phyloP scores from a whole-genome alignment of 2,797 vertebrate genomes.

The Anolis apletophallus region DNA sequence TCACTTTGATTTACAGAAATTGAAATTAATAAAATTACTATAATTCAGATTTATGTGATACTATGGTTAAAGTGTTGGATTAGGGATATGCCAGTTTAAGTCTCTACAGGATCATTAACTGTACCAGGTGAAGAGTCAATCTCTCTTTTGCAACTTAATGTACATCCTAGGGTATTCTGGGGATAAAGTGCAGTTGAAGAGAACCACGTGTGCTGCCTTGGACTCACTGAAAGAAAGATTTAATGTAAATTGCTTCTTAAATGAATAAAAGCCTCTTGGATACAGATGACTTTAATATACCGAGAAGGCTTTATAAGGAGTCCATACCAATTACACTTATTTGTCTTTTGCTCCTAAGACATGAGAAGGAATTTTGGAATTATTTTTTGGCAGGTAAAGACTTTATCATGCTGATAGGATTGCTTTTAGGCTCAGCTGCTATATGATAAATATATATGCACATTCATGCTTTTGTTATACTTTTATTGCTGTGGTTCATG shows the following conservation, averaged over 20 bases:
- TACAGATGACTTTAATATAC: not conserved
- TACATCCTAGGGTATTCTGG: not conserved
- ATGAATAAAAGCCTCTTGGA: not conserved
- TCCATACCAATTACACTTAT: not conserved
- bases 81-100: not conserved
- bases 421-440: not conserved
- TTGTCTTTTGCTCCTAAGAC: not conserved
- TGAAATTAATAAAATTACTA: not conserved
- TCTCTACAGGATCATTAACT: not conserved
- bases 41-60: not conserved
- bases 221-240: not conserved
- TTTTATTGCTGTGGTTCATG: not conserved
- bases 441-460: not conserved
- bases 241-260: not conserved
- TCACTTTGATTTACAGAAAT: not conserved
- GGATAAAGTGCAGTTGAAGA: not conserved
- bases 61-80: not conserved
- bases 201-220: not conserved
- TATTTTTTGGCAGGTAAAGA: not conserved
- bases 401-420: not conserved
- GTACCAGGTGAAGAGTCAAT: not conserved
- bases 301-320: not conserved
- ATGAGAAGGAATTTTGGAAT: not conserved
- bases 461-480: not conserved
- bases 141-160: not conserved